A percentile compares a stretch with the other conserved stretches of the same genome.
phyloP scores from a whole-genome alignment of 2,797 vertebrate species.

The Myiothlypis chrysogaster region DNA sequence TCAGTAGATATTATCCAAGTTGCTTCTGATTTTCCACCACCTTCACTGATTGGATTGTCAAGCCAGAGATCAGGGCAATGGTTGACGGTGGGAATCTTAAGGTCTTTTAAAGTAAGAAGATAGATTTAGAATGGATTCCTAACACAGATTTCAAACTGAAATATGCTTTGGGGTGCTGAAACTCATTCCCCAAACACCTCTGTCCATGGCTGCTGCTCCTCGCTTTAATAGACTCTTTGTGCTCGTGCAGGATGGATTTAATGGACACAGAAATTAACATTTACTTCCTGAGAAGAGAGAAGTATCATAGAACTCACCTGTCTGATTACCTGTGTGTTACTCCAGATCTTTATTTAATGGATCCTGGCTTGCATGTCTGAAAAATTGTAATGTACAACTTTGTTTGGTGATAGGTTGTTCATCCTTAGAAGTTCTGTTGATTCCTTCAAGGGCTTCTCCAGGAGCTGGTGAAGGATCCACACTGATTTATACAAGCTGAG shows the following conservation, averaged over 20 bases:
- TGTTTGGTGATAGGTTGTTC: neutral
- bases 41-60: neutral
- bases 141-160: neutral
- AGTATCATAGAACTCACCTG: accelerated
- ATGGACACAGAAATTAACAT: neutral
- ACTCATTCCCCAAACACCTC: neutral
- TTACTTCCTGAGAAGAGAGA: neutral
- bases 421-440: neutral
- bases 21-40: neutral
- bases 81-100: neutral
- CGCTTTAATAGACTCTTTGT: neutral
- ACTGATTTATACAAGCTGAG: neutral
- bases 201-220: neutral
- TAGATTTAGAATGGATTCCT: neutral
- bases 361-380: neutral
- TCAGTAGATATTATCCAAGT: neutral
- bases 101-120: neutral
- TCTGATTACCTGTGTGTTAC: neutral
- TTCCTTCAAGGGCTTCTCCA: neutral
- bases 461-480: neutral
- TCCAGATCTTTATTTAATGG: neutral
- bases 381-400: neutral
- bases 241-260: neutral
- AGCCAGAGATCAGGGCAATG: neutral
- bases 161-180: neutral